Evolutionary conservation across 1,140 invertebrate genomes (phyloP), one percentile per base, ranked within the genome.

Genomic region (Cydia splendana): DNA sequence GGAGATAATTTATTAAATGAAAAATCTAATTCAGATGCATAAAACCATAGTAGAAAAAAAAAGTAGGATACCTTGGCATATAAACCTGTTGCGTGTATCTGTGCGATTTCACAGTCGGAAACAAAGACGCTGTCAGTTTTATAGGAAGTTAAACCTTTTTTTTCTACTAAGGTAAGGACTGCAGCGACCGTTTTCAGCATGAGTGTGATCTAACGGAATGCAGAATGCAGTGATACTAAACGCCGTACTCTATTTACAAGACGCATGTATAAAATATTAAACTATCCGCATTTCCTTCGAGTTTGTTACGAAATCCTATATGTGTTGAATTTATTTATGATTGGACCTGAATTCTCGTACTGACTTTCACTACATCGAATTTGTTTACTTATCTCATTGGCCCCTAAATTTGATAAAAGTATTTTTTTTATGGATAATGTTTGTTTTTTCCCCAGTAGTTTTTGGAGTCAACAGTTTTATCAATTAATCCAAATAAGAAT

Each of bases 181-280:
- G 57, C 24, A 62, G 57, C 57, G n/a, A 34, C n/a, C n/a, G 34
- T 42, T 71, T 71, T 71, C 67, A 42, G 67, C 67, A 71, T 71
- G 67, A 38, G 67, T 71, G 67, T 71, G 67, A 71, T 71, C 28
- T 71, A 71, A 71, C 67, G 3, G 67, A 71, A 71, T 71, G 67
- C 67, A 42, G 67, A 38, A 71, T 71, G 67, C 67, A 38, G 67
- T 71, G 67, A 71, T 71, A 71, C 67, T 71, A 71, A 71, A 71
- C n/a, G 30, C 15, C 67, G 57, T 62, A 42, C n/a, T 71, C 30
- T n/a, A 71, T 71, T 71, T 71, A 71, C 13, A 71, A 45, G 1
- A 18, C 2, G 67, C 67, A 71, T 71, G 67, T 38, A 20, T 62
- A 24, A n/a, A 62, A 62, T 62, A 62, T 12, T 71, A 24, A 71